Conservation (phyloP, 2,888 invertebrate genomes). For the Agrotis segetum region DNA sequence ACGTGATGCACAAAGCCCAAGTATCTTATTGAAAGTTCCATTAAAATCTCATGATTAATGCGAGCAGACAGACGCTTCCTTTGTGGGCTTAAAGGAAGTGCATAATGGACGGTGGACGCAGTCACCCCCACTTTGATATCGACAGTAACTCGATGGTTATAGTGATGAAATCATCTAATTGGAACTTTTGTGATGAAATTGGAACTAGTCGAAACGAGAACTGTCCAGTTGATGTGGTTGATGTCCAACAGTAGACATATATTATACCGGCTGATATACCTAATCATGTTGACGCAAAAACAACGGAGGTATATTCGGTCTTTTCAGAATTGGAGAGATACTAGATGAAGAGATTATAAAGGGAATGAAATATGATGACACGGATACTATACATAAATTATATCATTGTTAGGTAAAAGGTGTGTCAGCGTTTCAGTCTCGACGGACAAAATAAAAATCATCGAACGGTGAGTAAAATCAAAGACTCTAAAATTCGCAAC, state of each 20-base stretch:
- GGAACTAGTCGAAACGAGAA: neutral
- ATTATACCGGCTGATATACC: neutral
- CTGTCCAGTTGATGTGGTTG: neutral
- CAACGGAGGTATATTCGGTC: neutral
- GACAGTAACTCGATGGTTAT: constrained; percentile 9
- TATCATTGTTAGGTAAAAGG: neutral
- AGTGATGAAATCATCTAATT: constrained; percentile 8
- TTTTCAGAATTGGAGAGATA: neutral
- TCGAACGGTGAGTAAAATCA: neutral
- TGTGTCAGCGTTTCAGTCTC: neutral
- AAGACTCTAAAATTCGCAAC: neutral
- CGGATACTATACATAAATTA: neutral
- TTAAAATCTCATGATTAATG: constrained; percentile 59
- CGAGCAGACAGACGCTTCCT: constrained; percentile 62
- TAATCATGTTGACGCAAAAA: neutral
- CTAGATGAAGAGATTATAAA: neutral
- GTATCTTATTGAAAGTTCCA: constrained; percentile 39
- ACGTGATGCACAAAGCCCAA: constrained; percentile 16
- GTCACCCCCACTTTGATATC: constrained; percentile 26
- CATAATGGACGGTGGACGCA: constrained; percentile 41
- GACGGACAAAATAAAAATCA: neutral
- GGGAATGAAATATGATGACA: neutral
- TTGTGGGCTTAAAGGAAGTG: constrained; percentile 50
- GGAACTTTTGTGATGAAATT: neutral
- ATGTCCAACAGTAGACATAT: neutral